A percentile compares a stretch with the other conserved stretches of the same genome.
These are phyloP conservation scores for Listronotus oregonensis DNA, from an alignment of 1,140 invertebrate genomes.

Conservation along the genomic window DNA sequence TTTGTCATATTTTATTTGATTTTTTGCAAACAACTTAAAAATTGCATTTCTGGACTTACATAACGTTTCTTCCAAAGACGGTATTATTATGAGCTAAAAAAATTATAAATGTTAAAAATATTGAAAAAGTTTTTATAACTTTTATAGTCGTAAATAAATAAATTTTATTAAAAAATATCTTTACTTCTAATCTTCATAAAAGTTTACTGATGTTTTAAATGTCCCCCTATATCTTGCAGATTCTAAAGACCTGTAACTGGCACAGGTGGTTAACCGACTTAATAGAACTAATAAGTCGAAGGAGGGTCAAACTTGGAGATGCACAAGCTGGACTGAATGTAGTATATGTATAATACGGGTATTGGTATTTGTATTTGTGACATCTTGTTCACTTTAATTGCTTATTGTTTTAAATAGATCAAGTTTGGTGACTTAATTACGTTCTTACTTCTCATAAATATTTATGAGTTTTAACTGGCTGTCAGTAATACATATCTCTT, in stretches of 20 bases:
- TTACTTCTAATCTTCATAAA: too few relatives aligned
- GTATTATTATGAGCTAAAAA: too few relatives aligned
- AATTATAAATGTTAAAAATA: too few relatives aligned
- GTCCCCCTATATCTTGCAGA: too few relatives aligned
- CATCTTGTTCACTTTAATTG: conserved; percentile 29
- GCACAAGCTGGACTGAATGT: conserved; percentile 5
- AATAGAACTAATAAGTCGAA: conserved; percentile 8
- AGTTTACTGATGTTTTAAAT: too few relatives aligned
- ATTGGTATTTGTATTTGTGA: conserved; percentile 15
- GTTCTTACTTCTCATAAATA: conserved; percentile 21
- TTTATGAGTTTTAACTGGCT: conserved; percentile 3
- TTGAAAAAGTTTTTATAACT: too few relatives aligned
- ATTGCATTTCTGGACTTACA: too few relatives aligned
- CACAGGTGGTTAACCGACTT: conserved; percentile 15
- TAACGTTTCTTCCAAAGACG: too few relatives aligned
- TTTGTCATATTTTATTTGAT: too few relatives aligned
- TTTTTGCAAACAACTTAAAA: too few relatives aligned
- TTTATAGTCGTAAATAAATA: too few relatives aligned
- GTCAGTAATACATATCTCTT: background rate
- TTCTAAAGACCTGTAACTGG: background rate
- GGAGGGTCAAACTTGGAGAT: conserved; percentile 5
- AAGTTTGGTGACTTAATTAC: conserved; percentile 22
- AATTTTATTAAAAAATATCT: too few relatives aligned
- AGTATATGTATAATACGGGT: conserved; percentile 19
- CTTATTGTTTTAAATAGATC: conserved; percentile 25